These are phyloP conservation scores for Cactoblastis cactorum DNA, from an alignment of 2,888 invertebrate species.

Conservation along the genomic window DNA sequence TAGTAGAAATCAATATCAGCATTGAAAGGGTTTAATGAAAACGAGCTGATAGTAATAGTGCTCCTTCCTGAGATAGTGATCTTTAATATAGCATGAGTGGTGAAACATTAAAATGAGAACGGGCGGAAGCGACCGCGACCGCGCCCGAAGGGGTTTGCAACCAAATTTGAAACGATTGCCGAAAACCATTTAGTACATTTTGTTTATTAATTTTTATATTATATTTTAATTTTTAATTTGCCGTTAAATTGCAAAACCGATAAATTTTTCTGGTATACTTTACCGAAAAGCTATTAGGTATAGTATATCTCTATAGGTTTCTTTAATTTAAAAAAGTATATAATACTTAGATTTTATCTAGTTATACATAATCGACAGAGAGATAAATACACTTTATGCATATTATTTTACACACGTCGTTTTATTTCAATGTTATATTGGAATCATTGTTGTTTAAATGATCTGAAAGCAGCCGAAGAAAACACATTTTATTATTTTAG, in stretches of 20 bases:
- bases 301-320: too few relatives aligned
- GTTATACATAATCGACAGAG: too few relatives aligned
- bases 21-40: slow-evolving; percentile 71
- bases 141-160: slow-evolving; percentile 44
- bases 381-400: too few relatives aligned
- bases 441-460: too few relatives aligned
- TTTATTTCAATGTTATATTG: too few relatives aligned
- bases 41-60: slow-evolving; percentile 66
- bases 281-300: too few relatives aligned
- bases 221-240: not conserved
- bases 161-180: slow-evolving; percentile 17
- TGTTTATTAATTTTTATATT: not conserved
- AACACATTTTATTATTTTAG: too few relatives aligned
- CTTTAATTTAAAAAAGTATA: too few relatives aligned
- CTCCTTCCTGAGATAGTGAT: slow-evolving; percentile 73
- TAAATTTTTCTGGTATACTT: not conserved
- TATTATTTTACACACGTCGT: too few relatives aligned
- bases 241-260: too few relatives aligned
- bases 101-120: slow-evolving; percentile 60
- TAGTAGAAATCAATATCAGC: slow-evolving; percentile 20
- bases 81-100: slow-evolving; percentile 75
- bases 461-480: too few relatives aligned
- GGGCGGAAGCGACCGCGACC: slow-evolving; percentile 63
- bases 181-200: slow-evolving; percentile 15
- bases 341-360: too few relatives aligned